A percentile compares a stretch with the other conserved stretches of the same genome.
phyloP scores from a whole-genome alignment of 1,140 invertebrate genomes.

The Polypedilum pembai region DNA sequence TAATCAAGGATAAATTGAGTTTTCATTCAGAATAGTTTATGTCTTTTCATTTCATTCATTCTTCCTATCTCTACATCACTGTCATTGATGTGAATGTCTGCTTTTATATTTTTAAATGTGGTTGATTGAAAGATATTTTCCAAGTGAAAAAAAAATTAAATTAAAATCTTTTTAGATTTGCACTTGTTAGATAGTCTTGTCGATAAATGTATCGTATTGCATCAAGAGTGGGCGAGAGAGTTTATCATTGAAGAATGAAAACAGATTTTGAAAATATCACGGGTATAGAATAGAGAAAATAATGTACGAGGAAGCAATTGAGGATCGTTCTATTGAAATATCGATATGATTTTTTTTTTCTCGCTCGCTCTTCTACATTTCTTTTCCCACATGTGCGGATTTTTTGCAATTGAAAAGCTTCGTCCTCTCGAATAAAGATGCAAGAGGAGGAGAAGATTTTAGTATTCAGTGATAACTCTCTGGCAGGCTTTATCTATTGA shows the following conservation, averaged over 20 bases:
- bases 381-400: background rate
- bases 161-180: slow-evolving; percentile 7
- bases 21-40: background rate
- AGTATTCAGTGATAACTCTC: slow-evolving; percentile 12
- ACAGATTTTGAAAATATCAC: background rate
- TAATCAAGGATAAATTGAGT: background rate
- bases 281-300: background rate
- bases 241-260: slow-evolving; percentile 19
- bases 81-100: no score
- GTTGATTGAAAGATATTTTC: background rate
- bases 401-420: background rate
- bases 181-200: background rate
- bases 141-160: background rate
- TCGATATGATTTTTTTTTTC: background rate
- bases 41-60: no score
- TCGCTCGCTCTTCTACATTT: background rate
- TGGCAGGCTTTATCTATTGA: background rate
- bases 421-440: no score
- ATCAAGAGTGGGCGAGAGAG: background rate
- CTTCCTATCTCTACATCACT: no score
- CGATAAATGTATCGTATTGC: background rate
- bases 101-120: background rate
- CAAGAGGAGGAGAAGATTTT: no score
- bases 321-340: background rate
- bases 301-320: background rate